Conservation (phyloP, 1,140 invertebrate genomes). For the Bombyx mori region ASM3026992v2 NC_085119.1:12520501-12521000, state of each 20-base stretch:
- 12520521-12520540: too few species aligned
- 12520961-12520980: too few species aligned
- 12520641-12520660: too few species aligned
- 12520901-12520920: slow-evolving; percentile 15
- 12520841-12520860: slow-evolving; percentile 1
- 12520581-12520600: too few species aligned
- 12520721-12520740: neutral
- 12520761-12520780: neutral
- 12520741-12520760: neutral
- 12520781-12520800: neutral
- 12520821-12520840: neutral
- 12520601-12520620: too few species aligned
- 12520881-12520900: slow-evolving; percentile 12
- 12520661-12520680: too few species aligned
- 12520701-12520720: neutral
- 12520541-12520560: too few species aligned
- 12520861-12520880: slow-evolving; percentile 6
- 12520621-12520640: too few species aligned
- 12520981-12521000: too few species aligned
- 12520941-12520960: neutral
- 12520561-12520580: too few species aligned
- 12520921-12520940: slow-evolving; percentile 3
- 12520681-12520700: neutral
- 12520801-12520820: neutral
- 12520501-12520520: too few species aligned